Evolutionary conservation across 2,113 vertebrate species (phyloP), one percentile per base, ranked within the genome.

Genomic region (Caretta caretta): DNA sequence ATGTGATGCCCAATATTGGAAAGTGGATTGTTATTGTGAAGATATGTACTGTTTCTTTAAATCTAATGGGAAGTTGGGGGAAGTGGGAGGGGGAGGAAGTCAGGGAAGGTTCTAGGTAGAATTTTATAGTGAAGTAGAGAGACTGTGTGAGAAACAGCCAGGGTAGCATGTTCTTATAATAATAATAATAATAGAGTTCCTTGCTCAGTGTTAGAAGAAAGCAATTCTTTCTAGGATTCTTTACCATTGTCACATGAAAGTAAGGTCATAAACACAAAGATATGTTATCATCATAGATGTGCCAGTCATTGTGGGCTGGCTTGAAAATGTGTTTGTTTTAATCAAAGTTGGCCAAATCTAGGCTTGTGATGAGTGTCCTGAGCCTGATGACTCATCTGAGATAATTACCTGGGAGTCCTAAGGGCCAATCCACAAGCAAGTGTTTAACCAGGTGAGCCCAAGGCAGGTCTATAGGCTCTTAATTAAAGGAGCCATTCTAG

Each of bases 151-250:
- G 78, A n/a, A 78, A 90, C 53, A 54, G 53, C 53, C 89, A 84
- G 31, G 84, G 62, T 51, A 90, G 11, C 46, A 92, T 25, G 9
- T 19, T 86, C 79, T 42, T 83, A n/a, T 42, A 42, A 42, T 42
- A 42, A 42, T 42, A 42, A 42, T 42, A 42, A 42, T 42, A 42
- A n/a, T 22, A 90, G 9, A 84, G 49, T 4, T 87, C 27, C 35
- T 90, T 94, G 80, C 78, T 89, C 78, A 79, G 87, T 86, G 53
- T 84, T 93, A 53, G 35, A 89, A 51, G 78, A 72, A 94, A 91
- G 5, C 50, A 2, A 6, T 4, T 78, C 93, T 93, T 96, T 92
- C 80, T 57, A 1, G 89, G 29, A 38, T 38, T 72, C 65, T 83
- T 95, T 89, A 49, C 22, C 1, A 0, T 51, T 88, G 49, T 83